phyloP scores from a whole-genome alignment of 2,888 invertebrate genomes.

The Dysmachus trigonus region DNA sequence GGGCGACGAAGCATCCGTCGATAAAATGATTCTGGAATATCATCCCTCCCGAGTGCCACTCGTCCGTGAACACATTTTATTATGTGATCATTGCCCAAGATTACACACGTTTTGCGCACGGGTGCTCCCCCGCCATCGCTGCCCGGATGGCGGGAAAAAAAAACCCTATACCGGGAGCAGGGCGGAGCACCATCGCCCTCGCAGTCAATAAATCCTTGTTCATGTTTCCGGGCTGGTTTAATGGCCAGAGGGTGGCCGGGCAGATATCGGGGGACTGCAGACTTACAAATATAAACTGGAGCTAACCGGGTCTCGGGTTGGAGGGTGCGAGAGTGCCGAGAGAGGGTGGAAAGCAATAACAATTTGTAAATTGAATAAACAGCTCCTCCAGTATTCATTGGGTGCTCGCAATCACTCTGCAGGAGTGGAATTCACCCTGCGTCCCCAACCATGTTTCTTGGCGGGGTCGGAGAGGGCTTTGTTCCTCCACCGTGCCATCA shows the following conservation, averaged over 20 bases:
- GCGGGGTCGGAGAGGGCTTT: not conserved
- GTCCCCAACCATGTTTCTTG: not conserved
- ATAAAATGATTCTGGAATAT: conserved; percentile 41
- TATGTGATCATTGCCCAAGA: conserved; percentile 50
- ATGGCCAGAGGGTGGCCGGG: not conserved
- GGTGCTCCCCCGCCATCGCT: not conserved
- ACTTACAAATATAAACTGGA: not conserved
- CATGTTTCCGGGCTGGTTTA: conserved; percentile 19
- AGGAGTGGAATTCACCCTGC: not conserved
- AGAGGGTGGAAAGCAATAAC: conserved; percentile 40
- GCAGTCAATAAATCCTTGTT: conserved; percentile 37
- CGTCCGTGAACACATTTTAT: conserved; percentile 46
- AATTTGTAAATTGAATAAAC: conserved; percentile 49
- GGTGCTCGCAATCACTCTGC: conserved; percentile 26
- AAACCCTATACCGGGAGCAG: not conserved
- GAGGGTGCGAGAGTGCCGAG: not conserved
- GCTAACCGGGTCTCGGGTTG: conserved; percentile 10
- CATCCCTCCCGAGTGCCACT: conserved; percentile 18
- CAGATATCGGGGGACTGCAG: conserved; percentile 12
- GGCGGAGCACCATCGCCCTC: conserved; percentile 22
- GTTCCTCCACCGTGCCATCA: not conserved
- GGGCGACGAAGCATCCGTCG: not conserved
- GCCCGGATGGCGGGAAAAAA: not conserved
- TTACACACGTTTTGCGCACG: conserved; percentile 47
- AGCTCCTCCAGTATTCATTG: conserved; percentile 44